Evolutionary conservation across 1,140 invertebrate genomes (phyloP), one percentile per base, ranked within the genome.

Genomic region (Drosophila fuyamai): DNA sequence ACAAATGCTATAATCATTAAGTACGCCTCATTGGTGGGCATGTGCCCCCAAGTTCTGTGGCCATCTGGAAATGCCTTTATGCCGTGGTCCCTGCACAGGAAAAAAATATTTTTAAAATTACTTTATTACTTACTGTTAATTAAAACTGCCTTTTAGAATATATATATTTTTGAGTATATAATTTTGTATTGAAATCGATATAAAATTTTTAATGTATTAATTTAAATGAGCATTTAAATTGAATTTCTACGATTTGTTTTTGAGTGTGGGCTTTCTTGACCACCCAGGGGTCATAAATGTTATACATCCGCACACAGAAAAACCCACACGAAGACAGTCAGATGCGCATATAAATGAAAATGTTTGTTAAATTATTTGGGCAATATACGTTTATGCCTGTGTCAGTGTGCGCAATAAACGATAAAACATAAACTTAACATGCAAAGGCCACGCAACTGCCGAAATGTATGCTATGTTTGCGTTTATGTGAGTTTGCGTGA

Each of bases 1-100:
- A 71, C 70, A 83, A 83, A 83, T 79, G 80, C 80, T 76, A 83
- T 83, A 83, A 83, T 83, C 80, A 83, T 83, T 83, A 83, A 79
- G 70, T 78, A 83, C 77, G 80, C 55, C 76, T 83, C 80, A 83
- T 82, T 83, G 79, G 59, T 57, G 63, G 75, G 50, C 78, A 80
- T 75, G 63, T 57, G 50, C 38, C 35, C 18, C 63, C 43, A 48
- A 57, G 67, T 18, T 32, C 27, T n/a, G 13, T 36, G 53, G 65
- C 51, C 66, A 57, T 71, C 36, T 56, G 65, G 43, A 57, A 4
- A 16, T 41, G 65, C 35, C 48, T 16, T 13, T 43, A 44, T 65
- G 16, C 40, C 29, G 14, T 29, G 46, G 38, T 16, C 16, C 8
- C 18, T 66, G 36, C 61, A 66, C 18, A 7, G 32, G 8, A 29